Base-by-base conservation (phyloP, 2,888 invertebrate genomes). In the Iselma pallidipennis region DNA sequence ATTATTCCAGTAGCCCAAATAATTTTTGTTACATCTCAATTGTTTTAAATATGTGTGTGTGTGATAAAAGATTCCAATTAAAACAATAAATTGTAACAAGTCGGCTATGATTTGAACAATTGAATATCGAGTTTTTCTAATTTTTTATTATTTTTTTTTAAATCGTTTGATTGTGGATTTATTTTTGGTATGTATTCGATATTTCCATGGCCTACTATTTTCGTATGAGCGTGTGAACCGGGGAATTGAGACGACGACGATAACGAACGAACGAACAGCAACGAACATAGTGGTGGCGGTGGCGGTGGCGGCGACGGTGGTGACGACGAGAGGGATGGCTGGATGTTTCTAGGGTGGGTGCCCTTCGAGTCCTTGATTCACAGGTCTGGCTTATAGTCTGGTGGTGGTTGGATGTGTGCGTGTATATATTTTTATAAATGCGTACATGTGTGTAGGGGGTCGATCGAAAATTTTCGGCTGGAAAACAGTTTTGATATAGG, bases 401-500 rank as follows among this genome's bases (percentile, higher is more conserved):
- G 16, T 9, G 6, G 29, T 29, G 26, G 4, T 3, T 26, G 3
- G 26, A 9, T 37, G 7, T 14, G 33, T 33, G 33, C 14, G 33
- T 4, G n/a, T 33, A n/a, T n/a, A 14, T 33, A 2, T 5, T 4
- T 14, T n/a, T 14, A 33, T n/a, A 33, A n/a, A 14, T 33, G 33
- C 14, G 33, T 29, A 29, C 14, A 1, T 33, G 9, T 33, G 33
- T 37, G 37, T 16, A 16, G 37, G 37, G 37, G 37, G 14, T 37
- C 37, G 37, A 37, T 37, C 37, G 37, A 37, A 16, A 37, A 16
- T 37, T 37, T n/a, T 37, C 16, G 37, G 19, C 37, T 7, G 23
- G 55, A 55, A 55, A 55, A 26, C 49, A 55, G 55, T 55, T 55
- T 55, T 55, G 55, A 55, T 45, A 23, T 63, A 59, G 45, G n/a